A percentile compares a stretch with the other conserved stretches of the same genome.
phyloP scores from a whole-genome alignment of 2,888 invertebrate genomes.

The Glaucopsyche alexis region DNA sequence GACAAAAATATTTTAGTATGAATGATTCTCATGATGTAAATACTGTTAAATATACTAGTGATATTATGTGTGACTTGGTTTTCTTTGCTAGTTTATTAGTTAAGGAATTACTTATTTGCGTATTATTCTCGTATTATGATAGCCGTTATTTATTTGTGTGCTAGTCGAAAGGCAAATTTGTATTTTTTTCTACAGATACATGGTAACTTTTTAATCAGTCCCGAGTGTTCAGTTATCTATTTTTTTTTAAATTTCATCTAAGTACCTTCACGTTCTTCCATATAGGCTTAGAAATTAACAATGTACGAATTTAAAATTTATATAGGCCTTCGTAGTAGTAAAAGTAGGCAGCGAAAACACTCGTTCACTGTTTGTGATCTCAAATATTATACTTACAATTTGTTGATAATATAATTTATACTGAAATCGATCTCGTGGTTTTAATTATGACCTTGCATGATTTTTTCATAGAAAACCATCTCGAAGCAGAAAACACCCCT shows the following conservation, averaged over 20 bases:
- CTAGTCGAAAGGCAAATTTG: slow-evolving; percentile 7
- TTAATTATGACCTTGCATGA: neutral
- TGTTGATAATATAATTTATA: slow-evolving; percentile 52
- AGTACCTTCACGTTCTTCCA: slow-evolving; percentile 27
- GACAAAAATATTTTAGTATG: slow-evolving; percentile 14
- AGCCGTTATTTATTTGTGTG: slow-evolving; percentile 18
- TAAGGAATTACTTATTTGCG: slow-evolving; percentile 5
- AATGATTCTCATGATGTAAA: slow-evolving; percentile 23
- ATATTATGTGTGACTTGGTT: slow-evolving; percentile 13
- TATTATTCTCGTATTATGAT: neutral
- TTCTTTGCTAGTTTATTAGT: slow-evolving; percentile 4
- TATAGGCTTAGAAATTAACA: slow-evolving; percentile 14
- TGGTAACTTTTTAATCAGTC: neutral
- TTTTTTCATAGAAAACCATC: no score
- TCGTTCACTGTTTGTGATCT: slow-evolving; percentile 59
- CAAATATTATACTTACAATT: slow-evolving; percentile 50
- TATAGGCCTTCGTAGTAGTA: slow-evolving; percentile 22
- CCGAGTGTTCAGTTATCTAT: neutral
- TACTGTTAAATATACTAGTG: slow-evolving; percentile 23
- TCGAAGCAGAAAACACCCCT: no score
- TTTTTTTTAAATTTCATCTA: neutral
- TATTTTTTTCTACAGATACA: slow-evolving; percentile 17
- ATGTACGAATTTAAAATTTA: slow-evolving; percentile 26
- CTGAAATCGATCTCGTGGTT: slow-evolving; percentile 30
- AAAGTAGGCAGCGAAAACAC: slow-evolving; percentile 32